phyloP scores from a whole-genome alignment of 2,888 invertebrate species.

The Horisme vitalbata region DNA sequence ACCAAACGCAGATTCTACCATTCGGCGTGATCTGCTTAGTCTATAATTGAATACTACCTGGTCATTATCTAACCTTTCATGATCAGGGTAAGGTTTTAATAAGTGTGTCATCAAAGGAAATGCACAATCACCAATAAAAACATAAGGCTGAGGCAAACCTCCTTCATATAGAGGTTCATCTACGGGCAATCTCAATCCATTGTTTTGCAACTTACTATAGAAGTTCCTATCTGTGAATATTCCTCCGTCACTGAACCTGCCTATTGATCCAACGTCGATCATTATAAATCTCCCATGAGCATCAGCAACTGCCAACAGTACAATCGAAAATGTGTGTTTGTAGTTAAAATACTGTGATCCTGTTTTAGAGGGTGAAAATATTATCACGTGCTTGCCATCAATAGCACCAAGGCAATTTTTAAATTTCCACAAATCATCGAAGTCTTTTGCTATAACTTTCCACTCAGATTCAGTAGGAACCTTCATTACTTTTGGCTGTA shows the following conservation, averaged over 20 bases:
- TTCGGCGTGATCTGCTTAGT: slow-evolving; percentile 23
- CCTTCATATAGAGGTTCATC: slow-evolving; percentile 3
- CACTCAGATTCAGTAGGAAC: slow-evolving; percentile 10
- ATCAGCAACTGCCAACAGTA: slow-evolving; percentile 27
- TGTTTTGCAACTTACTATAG: slow-evolving; percentile 2
- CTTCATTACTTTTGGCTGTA: slow-evolving; percentile 17
- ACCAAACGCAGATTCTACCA: slow-evolving; percentile 28
- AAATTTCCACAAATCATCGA: slow-evolving; percentile 17
- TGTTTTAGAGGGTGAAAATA: slow-evolving; percentile 7
- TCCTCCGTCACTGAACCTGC: slow-evolving; percentile 25
- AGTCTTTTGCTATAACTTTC: slow-evolving; percentile 16
- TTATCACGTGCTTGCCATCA: slow-evolving; percentile 21
- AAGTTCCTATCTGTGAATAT: slow-evolving; percentile 20
- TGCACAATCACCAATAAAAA: slow-evolving; percentile 16
- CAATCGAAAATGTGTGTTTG: slow-evolving; percentile 23
- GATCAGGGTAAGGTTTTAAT: slow-evolving; percentile 25
- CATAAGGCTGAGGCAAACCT: not conserved
- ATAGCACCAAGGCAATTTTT: slow-evolving; percentile 12
- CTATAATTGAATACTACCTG: slow-evolving; percentile 25
- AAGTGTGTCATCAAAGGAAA: slow-evolving; percentile 16
- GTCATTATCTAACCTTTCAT: slow-evolving; percentile 8
- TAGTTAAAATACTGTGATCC: slow-evolving; percentile 11
- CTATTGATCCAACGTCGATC: slow-evolving; percentile 29
- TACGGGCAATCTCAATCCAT: not conserved
- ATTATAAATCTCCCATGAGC: slow-evolving; percentile 25